Base-by-base conservation (phyloP, 2,888 invertebrate species). In the Archaeoteleia sp. region DNA sequence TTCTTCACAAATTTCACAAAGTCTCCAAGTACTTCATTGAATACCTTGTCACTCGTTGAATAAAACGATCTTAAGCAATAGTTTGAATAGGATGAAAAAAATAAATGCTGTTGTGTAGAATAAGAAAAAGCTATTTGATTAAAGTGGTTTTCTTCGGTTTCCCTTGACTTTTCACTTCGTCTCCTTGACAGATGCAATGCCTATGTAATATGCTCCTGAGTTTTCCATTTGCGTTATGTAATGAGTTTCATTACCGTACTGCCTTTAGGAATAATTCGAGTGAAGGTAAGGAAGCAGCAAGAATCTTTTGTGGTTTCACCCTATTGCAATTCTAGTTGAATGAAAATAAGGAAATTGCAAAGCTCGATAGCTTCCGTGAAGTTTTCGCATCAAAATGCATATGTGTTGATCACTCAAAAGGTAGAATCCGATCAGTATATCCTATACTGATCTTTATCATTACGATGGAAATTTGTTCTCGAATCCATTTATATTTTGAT, bases 191-290 rank as follows among this genome's bases (percentile, higher is more conserved):
- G 54, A 49, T 49, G 27, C 40, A 48, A 37, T 35, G 32, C 39
- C 40, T 12, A 51, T 40, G 40, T 30, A 54, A 62, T 29, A 15
- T 49, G 49, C 30, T 20, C 42, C 49, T 30, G 37, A n/a, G 23
- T 15, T 49, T 49, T 37, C 37, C 55, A 55, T 63, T 63, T 54
- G 15, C 43, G 34, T 63, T 49, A 49, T 32, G 63, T 49, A 49
- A 63, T 55, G 49, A 55, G 43, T 42, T 62, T 48, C 25, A 42
- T 48, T 62, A 30, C 15, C 12, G 37, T 39, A 25, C 25, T 32
- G 37, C 45, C 53, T 53, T 40, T 53, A 53, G 9, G 17, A 42
- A 49, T 48, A 25, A 42, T 57, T 58, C 39, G 30, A 42, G 29
- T 8, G 35, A 42, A 54, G 40, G 12, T 10, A 25, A 25, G 12